Conservation (phyloP, 2,113 vertebrate species). For the Haliaeetus leucogaster region DNA sequence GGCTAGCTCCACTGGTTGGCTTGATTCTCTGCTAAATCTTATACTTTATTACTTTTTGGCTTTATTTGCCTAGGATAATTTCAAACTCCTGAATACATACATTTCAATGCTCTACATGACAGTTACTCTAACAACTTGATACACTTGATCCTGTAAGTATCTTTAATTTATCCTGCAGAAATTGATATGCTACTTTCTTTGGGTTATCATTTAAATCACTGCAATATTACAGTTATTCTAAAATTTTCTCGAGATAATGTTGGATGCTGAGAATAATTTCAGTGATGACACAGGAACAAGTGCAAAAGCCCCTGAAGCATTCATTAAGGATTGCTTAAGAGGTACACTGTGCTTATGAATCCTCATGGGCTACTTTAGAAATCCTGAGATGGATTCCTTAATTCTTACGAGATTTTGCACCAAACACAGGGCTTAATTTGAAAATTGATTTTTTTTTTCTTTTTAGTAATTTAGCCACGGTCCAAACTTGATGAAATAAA, state of each 20-base stretch:
- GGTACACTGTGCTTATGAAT: constrained; percentile 5
- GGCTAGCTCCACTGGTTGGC: not conserved
- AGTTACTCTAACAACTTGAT: not conserved
- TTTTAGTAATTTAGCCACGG: not conserved
- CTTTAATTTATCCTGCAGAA: constrained; percentile 41
- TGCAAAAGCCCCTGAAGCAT: not conserved
- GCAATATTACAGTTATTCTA: not conserved
- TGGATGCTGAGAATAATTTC: constrained; percentile 19
- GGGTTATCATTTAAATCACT: constrained; percentile 33
- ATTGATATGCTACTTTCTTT: not conserved
- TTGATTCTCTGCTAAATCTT: constrained; percentile 13
- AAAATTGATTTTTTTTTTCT: not conserved
- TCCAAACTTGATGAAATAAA: not conserved
- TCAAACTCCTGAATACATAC: not conserved
- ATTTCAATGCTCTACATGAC: not conserved
- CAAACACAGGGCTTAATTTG: not conserved
- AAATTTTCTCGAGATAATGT: constrained; percentile 4
- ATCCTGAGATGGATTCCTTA: constrained; percentile 11
- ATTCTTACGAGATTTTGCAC: not conserved
- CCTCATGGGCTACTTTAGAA: constrained; percentile 15
- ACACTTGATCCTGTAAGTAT: constrained; percentile 29
- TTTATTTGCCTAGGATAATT: constrained; percentile 34
- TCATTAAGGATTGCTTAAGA: constrained; percentile 30
- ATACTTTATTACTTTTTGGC: constrained; percentile 1
- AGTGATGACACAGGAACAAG: not conserved